Evolutionary conservation across 2,113 vertebrate genomes (phyloP).

Genomic region (Promerops cafer): DNA sequence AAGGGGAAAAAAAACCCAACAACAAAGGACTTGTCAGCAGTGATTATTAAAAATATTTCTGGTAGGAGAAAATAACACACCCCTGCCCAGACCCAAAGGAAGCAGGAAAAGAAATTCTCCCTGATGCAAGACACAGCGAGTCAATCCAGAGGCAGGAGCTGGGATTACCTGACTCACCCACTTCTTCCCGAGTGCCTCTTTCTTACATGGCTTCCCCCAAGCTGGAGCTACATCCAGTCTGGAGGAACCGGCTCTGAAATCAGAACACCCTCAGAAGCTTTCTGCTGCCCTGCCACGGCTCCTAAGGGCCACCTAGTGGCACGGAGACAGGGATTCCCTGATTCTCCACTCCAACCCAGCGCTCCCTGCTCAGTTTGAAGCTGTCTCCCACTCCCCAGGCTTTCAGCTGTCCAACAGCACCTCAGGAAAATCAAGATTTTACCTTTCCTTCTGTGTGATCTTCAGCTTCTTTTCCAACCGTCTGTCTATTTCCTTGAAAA

Average conservation of each 20-base stretch:
- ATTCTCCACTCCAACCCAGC: not conserved
- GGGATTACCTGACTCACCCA: not conserved
- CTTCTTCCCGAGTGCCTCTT: not conserved
- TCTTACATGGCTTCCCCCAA: not conserved
- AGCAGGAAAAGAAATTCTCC: not conserved
- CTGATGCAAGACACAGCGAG: not conserved
- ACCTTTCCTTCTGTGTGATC: slow-evolving; percentile 94
- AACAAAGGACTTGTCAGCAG: not conserved
- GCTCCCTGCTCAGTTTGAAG: fast-evolving
- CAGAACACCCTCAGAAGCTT: not conserved
- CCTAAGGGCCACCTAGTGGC: not conserved
- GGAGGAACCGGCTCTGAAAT: not conserved
- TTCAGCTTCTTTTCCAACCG: slow-evolving; percentile 92
- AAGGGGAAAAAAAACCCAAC: not conserved
- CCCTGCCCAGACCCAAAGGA: not conserved
- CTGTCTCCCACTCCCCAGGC: not conserved
- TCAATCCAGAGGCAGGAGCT: not conserved
- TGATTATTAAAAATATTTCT: not conserved
- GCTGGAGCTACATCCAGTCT: not conserved
- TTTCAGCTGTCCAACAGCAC: not conserved
- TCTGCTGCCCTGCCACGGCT: fast-evolving
- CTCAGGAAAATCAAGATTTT: not conserved
- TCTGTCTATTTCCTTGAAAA: slow-evolving; percentile 92
- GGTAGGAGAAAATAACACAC: not conserved
- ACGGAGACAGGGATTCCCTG: not conserved